Base-by-base conservation (phyloP, 2,797 vertebrate genomes). In the Cynodonichthys magdalenae region DNA sequence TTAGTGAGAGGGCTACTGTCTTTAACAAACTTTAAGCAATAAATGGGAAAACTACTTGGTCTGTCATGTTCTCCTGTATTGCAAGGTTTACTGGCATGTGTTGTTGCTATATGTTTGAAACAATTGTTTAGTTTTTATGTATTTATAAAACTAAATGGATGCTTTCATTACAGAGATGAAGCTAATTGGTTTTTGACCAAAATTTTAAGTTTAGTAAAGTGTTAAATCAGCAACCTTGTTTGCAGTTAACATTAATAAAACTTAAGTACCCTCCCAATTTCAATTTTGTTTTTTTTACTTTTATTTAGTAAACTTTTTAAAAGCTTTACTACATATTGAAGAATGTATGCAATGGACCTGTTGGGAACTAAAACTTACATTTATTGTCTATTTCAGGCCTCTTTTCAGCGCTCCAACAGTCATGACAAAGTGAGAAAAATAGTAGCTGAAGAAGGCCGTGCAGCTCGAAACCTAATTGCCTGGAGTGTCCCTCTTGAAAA, bases 371-470 rank as follows among this genome's bases (percentile, higher is more conserved):
- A 42, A 18, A 14, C 12, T 44, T 39, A 17, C 45, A 27, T 66
- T 34, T 31, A 45, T n/a, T 20, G 5, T 75, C 47, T 66, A 47
- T 57, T 36, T 1, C 77, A 99, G 97, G 94, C 97, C 47, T 97
- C 96, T 27, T 98, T 98, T 81, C 97, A 99, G 62, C 95, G 96
- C 53, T 99, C 98, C 57, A 98, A 97, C 71, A 99, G 98, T 81
- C 98, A 99, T 56, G 97, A 99, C 90, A 99, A 99, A 89, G 98
- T 99, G 67, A 94, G 98, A 82, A 97, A 92, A 79, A 99, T 99
- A 27, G 97, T 99, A 47, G 98, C 98, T 1, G 96, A 99, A 80
- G 98, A 99, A 77, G 98, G 98, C 7, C 96, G 98, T 0, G 94
- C 97, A 39, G 97, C 98, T 54, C 93, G 98, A 74, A 99, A 99